These are phyloP conservation scores for Chroicocephalus ridibundus DNA, from an alignment of 2,113 vertebrate genomes.

Conservation along the genomic window DNA sequence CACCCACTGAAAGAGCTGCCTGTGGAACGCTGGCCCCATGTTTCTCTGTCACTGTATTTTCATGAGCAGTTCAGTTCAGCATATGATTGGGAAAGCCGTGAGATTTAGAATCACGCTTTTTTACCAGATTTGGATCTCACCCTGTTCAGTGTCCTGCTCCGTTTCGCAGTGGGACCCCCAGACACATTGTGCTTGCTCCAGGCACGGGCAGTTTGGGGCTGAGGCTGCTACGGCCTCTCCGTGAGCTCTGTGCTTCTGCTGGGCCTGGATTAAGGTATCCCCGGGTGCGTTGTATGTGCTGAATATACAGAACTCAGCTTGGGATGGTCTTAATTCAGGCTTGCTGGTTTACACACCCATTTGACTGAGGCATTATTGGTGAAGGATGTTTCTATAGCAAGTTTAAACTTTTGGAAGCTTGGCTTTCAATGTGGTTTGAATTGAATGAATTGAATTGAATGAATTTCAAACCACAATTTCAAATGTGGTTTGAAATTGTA, in stretches of 20 bases:
- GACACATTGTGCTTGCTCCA: background rate
- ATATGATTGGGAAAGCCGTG: accelerated
- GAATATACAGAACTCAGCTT: accelerated
- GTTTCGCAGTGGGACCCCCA: accelerated
- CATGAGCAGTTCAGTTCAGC: background rate
- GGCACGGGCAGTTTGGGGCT: background rate
- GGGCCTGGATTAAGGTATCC: too few species aligned
- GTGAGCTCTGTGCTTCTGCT: background rate
- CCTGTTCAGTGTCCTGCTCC: background rate
- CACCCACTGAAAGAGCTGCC: too few species aligned
- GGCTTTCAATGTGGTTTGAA: background rate
- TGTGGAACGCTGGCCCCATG: accelerated
- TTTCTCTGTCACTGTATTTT: background rate
- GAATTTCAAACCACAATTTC: background rate
- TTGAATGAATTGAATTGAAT: too few species aligned
- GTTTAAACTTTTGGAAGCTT: too few species aligned
- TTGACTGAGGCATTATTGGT: too few species aligned
- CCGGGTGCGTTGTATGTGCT: accelerated
- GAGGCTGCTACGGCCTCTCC: background rate
- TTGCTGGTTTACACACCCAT: too few species aligned
- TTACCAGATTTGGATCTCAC: background rate
- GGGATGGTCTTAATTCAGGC: background rate
- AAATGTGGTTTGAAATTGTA: background rate
- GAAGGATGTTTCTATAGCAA: background rate
- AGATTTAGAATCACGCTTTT: background rate